phyloP scores from a whole-genome alignment of 1,140 invertebrate species.

The Gonatopus flavifemur region DNA sequence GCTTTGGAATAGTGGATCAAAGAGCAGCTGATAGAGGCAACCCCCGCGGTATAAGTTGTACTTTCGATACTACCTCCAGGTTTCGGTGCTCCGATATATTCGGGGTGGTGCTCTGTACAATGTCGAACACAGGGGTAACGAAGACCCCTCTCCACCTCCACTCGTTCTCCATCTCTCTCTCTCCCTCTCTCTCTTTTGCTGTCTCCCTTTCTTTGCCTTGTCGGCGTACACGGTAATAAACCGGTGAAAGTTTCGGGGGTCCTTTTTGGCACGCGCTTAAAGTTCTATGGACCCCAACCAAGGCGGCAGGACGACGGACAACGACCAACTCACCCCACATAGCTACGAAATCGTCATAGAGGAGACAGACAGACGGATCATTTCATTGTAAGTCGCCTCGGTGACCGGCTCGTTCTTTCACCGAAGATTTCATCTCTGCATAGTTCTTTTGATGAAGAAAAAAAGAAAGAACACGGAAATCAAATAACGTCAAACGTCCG shows the following conservation, averaged over 20 bases:
- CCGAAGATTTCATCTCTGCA: too few relatives aligned
- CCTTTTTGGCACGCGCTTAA: slow-evolving; percentile 52
- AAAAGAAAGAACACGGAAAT: too few relatives aligned
- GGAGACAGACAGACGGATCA: slow-evolving; percentile 40
- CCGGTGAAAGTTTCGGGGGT: slow-evolving; percentile 45
- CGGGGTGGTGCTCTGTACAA: not conserved
- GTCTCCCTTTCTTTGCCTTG: slow-evolving; percentile 12
- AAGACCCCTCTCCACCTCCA: slow-evolving; percentile 5
- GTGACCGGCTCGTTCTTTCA: slow-evolving; percentile 12
- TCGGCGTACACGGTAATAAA: slow-evolving; percentile 32
- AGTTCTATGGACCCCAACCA: slow-evolving; percentile 37
- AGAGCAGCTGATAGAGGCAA: slow-evolving; percentile 42
- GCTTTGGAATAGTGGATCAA: slow-evolving; percentile 31
- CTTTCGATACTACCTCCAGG: not conserved
- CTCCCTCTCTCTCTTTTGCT: slow-evolving; percentile 13
- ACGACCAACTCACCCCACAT: too few relatives aligned
- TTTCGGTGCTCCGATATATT: too few relatives aligned
- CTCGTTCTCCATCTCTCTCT: slow-evolving; percentile 15
- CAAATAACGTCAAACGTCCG: too few relatives aligned
- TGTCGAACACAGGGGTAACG: not conserved
- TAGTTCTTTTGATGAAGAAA: too few relatives aligned
- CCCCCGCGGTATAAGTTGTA: not conserved
- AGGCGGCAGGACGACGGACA: slow-evolving; percentile 11
- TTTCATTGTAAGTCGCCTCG: slow-evolving; percentile 27
- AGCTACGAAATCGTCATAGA: slow-evolving; percentile 32